phyloP scores from a whole-genome alignment of 2,888 invertebrate species.

The Atethmia centrago region DNA sequence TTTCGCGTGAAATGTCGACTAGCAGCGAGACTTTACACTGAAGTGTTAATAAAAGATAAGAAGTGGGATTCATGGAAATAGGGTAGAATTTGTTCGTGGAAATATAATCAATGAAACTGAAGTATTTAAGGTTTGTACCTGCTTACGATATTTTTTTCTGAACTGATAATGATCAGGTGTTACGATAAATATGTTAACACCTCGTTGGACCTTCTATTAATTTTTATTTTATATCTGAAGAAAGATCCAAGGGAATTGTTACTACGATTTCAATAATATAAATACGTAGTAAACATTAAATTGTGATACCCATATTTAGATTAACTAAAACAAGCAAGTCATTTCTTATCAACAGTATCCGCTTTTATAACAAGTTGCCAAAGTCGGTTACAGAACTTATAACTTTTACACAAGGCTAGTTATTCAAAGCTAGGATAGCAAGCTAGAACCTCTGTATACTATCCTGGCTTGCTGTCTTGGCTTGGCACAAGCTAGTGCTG shows the following conservation, averaged over 20 bases:
- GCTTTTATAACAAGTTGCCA: too few relatives aligned
- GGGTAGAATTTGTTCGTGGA: slow-evolving; percentile 3
- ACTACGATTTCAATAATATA: neutral
- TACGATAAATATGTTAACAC: neutral
- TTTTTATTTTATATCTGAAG: neutral
- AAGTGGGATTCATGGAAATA: slow-evolving; percentile 37
- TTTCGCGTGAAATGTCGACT: slow-evolving; percentile 54
- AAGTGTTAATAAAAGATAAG: slow-evolving; percentile 52
- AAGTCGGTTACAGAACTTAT: too few relatives aligned
- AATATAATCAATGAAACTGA: slow-evolving; percentile 16
- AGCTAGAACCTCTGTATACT: too few relatives aligned
- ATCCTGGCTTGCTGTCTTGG: too few relatives aligned
- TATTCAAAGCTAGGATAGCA: too few relatives aligned
- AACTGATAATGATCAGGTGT: neutral
- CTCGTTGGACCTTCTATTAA: neutral
- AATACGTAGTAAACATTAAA: too few relatives aligned
- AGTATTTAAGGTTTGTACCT: neutral
- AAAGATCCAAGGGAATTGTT: neutral
- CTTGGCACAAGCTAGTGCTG: neutral
- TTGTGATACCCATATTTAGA: too few relatives aligned
- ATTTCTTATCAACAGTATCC: too few relatives aligned
- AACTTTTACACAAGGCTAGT: too few relatives aligned
- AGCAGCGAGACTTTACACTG: slow-evolving; percentile 44
- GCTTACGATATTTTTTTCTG: neutral
- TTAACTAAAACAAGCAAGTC: too few relatives aligned